These are phyloP conservation scores for Plebejus anna DNA, from an alignment of 2,888 invertebrate species.

Conservation along the genomic window DNA sequence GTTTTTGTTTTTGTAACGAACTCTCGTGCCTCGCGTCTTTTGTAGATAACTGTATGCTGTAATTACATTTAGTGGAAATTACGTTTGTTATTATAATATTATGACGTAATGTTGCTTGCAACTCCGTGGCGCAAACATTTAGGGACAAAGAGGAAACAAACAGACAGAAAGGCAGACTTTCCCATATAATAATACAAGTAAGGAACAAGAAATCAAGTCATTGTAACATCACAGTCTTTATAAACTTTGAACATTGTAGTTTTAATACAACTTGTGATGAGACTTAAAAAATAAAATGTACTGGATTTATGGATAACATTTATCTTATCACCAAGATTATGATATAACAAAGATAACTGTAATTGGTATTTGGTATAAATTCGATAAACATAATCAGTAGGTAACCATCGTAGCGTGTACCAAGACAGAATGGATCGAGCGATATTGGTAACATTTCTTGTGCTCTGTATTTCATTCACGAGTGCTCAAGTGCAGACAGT, in stretches of 20 bases:
- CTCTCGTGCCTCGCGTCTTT: not conserved
- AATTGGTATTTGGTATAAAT: not conserved
- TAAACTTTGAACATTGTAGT: not conserved
- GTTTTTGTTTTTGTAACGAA: slow-evolving; percentile 1
- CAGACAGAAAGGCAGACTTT: not conserved
- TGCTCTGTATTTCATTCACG: not conserved
- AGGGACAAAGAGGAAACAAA: no score
- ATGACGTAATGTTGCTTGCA: no score
- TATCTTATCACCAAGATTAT: not conserved
- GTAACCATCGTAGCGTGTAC: not conserved
- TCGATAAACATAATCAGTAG: not conserved
- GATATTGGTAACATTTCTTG: not conserved
- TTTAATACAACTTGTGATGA: no score
- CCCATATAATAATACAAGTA: not conserved
- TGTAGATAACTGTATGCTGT: not conserved
- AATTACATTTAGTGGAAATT: not conserved
- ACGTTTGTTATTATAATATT: not conserved
- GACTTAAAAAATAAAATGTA: not conserved
- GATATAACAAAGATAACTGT: not conserved
- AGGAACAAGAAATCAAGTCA: not conserved
- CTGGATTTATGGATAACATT: not conserved
- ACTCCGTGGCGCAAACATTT: no score
- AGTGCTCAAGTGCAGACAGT: slow-evolving; percentile 44
- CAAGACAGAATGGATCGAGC: slow-evolving; percentile 3
- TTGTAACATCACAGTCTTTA: not conserved